Conservation (phyloP, 2,797 vertebrate species). For the Thaleichthys pacificus region DNA sequence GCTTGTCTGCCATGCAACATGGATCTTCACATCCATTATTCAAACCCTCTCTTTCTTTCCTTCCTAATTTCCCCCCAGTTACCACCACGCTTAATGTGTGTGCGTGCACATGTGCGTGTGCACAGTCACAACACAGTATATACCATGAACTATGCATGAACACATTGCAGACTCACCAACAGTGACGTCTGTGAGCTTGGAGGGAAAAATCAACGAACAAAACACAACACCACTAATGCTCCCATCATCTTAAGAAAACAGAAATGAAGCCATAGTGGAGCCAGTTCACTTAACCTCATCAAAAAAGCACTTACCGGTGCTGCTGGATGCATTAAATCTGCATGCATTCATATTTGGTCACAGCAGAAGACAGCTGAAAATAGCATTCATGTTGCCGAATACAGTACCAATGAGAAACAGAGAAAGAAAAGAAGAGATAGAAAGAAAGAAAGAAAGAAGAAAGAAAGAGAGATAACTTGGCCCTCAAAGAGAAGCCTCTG, state of each 20-base stretch:
- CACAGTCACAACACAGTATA: not conserved
- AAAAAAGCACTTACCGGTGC: conserved; percentile 26
- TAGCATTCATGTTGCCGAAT: not conserved
- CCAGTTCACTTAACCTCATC: conserved; percentile 14
- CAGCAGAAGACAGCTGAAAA: conserved; percentile 8
- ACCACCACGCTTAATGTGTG: conserved; percentile 57
- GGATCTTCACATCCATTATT: conserved; percentile 73
- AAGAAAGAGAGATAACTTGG: not conserved
- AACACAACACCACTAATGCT: conserved; percentile 1
- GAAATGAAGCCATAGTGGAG: conserved; percentile 4
- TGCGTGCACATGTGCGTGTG: conserved; percentile 11
- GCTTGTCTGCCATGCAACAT: conserved; percentile 66
- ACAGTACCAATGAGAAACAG: not conserved
- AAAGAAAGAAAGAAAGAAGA: too few species aligned
- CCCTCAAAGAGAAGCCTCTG: not conserved
- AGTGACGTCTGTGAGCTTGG: not conserved
- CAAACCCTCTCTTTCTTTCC: conserved; percentile 66
- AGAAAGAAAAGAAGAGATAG: not conserved
- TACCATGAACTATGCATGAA: conserved; percentile 2
- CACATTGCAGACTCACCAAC: conserved; percentile 9
- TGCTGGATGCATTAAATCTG: conserved; percentile 32
- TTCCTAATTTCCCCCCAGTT: conserved; percentile 68
- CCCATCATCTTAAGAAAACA: not conserved
- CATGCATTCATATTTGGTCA: conserved; percentile 39
- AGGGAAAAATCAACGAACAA: conserved; percentile 8